phyloP scores from a whole-genome alignment of 2,797 vertebrate genomes.

The Eleutherodactylus coqui region DNA sequence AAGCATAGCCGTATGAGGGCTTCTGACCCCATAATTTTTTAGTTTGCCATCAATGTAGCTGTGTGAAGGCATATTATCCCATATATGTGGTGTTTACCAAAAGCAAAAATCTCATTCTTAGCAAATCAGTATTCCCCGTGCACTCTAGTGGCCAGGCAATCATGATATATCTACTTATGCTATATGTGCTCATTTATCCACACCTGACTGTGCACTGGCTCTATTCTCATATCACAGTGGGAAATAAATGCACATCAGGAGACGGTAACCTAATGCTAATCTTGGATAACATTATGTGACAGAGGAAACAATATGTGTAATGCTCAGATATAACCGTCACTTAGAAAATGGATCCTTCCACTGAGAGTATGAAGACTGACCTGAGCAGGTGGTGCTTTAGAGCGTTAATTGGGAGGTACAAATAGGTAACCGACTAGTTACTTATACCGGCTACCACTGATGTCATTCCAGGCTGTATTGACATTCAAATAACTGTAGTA shows the following conservation, averaged over 20 bases:
- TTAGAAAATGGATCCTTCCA: constrained; percentile 59
- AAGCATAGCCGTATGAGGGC: too few species aligned
- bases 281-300: constrained; percentile 49
- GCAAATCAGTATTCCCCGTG: not conserved
- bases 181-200: not conserved
- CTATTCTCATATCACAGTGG: constrained; percentile 25
- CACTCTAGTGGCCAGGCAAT: not conserved
- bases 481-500: constrained; percentile 10
- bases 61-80: too few species aligned
- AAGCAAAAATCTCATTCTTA: not conserved
- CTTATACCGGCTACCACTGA: constrained; percentile 25
- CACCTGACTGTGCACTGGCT: not conserved
- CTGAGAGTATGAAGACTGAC: constrained; percentile 48
- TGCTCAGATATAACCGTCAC: constrained; percentile 59
- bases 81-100: too few species aligned
- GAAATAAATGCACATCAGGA: constrained; percentile 59
- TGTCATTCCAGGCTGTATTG: not conserved
- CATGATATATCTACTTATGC: not conserved
- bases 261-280: constrained; percentile 44
- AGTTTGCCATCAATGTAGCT: too few species aligned
- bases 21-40: too few species aligned
- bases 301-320: constrained; percentile 50
- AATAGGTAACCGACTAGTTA: constrained; percentile 31
- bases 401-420: constrained; percentile 41
- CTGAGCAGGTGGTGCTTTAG: constrained; percentile 51